phyloP scores from a whole-genome alignment of 2,797 vertebrate genomes.

The Podarcis lilfordi region DNA sequence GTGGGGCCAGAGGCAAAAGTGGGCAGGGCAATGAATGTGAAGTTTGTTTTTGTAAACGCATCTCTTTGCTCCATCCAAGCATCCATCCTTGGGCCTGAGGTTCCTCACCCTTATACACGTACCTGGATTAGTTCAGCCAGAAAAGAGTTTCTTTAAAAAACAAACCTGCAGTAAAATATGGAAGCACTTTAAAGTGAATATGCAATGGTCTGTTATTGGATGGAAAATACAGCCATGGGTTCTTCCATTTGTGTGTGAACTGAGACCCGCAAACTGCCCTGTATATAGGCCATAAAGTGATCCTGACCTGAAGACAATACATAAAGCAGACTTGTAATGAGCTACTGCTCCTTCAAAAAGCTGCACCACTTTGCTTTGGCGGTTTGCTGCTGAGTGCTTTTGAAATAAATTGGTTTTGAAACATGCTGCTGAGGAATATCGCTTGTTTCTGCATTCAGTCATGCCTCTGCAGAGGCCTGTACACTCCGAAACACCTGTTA shows the following conservation, averaged over 20 bases:
- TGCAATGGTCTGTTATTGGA: background rate
- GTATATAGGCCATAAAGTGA: background rate
- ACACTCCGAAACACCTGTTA: background rate
- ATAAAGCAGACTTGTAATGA: constrained; percentile 22
- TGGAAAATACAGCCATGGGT: background rate
- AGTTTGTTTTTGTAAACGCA: no score
- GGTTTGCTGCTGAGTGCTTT: background rate
- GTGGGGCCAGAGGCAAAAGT: no score
- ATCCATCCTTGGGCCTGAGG: no score
- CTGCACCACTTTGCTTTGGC: background rate
- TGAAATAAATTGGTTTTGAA: constrained; percentile 6
- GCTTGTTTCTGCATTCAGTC: background rate
- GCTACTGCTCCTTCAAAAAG: background rate
- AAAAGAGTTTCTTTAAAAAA: background rate
- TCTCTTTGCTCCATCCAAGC: no score
- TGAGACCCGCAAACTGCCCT: background rate
- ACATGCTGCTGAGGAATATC: constrained; percentile 14
- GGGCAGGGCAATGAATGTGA: no score
- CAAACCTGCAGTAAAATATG: background rate
- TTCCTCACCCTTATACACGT: no score
- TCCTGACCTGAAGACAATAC: background rate
- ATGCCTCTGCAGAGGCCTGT: background rate
- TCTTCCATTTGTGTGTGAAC: background rate
- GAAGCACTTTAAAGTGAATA: background rate
- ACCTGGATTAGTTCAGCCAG: background rate